phyloP scores from a whole-genome alignment of 2,797 vertebrate species.

The Ataeniobius toweri region DNA sequence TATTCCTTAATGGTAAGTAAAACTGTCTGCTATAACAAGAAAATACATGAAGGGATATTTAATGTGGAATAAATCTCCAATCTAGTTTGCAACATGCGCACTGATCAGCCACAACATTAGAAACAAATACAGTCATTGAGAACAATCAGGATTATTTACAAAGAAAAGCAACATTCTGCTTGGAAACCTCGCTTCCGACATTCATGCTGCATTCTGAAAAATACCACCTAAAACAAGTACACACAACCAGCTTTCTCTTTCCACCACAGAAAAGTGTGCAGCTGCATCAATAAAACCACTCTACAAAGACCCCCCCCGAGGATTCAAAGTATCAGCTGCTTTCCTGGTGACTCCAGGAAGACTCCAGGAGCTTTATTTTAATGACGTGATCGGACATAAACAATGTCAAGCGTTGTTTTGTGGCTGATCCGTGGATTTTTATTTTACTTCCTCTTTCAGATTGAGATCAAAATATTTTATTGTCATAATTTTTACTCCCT shows the following conservation, averaged over 20 bases:
- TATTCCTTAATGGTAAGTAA: neutral
- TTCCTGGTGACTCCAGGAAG: neutral
- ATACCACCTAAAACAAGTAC: neutral
- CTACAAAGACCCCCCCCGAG: neutral
- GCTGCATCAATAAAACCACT: neutral
- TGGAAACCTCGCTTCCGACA: neutral
- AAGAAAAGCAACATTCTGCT: neutral
- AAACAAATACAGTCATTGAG: neutral
- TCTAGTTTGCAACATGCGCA: neutral
- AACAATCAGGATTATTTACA: neutral
- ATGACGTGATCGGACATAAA: neutral
- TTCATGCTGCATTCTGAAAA: neutral
- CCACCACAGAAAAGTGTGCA: neutral
- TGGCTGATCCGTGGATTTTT: neutral
- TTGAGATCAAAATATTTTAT: neutral
- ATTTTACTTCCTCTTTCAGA: neutral
- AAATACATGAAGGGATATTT: neutral
- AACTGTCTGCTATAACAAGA: slow-evolving; percentile 9
- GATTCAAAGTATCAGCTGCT: neutral
- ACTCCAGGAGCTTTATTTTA: neutral
- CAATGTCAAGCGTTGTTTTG: neutral
- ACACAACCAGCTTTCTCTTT: neutral
- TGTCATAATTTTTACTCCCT: neutral
- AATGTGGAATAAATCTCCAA: too few species aligned
- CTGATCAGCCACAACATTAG: neutral